Evolutionary conservation across 2,888 invertebrate species (phyloP).

Genomic region (Elaeidobius kamerunicus): DNA sequence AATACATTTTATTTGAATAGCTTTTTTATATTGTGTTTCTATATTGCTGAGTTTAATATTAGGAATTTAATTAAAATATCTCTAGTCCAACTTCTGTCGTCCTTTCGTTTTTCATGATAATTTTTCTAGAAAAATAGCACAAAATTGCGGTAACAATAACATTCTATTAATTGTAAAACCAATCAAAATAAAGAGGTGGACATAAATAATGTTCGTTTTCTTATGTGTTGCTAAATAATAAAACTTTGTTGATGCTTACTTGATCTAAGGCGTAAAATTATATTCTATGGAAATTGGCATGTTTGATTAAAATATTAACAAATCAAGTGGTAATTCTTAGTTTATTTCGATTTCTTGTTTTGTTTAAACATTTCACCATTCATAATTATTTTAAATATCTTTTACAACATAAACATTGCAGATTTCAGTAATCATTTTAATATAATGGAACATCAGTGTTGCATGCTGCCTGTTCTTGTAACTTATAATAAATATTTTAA

Average conservation of each 20-base stretch:
- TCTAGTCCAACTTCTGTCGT: slow-evolving; percentile 64
- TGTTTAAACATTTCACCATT: too few relatives aligned
- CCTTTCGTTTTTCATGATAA: slow-evolving; percentile 37
- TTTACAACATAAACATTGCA: too few relatives aligned
- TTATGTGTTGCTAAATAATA: too few relatives aligned
- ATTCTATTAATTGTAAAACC: slow-evolving; percentile 17
- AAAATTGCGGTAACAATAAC: slow-evolving; percentile 19
- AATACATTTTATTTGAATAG: slow-evolving; percentile 37
- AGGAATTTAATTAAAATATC: slow-evolving; percentile 56
- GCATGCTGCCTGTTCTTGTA: slow-evolving; percentile 46
- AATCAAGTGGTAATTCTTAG: too few relatives aligned
- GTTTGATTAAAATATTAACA: too few relatives aligned
- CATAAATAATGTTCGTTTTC: slow-evolving; percentile 24
- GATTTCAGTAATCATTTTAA: neutral
- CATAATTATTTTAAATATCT: too few relatives aligned
- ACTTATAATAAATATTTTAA: slow-evolving; percentile 36
- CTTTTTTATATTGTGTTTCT: slow-evolving; percentile 33
- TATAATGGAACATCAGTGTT: slow-evolving; percentile 18
- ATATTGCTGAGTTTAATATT: slow-evolving; percentile 58
- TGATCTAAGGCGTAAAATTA: too few relatives aligned
- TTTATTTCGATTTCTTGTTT: too few relatives aligned
- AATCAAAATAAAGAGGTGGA: slow-evolving; percentile 24
- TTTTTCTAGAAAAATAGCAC: slow-evolving; percentile 27
- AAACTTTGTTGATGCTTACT: too few relatives aligned
- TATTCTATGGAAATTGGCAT: too few relatives aligned